Conservation (phyloP, 2,888 invertebrate species). For the Arrhopalites spinosus region DNA sequence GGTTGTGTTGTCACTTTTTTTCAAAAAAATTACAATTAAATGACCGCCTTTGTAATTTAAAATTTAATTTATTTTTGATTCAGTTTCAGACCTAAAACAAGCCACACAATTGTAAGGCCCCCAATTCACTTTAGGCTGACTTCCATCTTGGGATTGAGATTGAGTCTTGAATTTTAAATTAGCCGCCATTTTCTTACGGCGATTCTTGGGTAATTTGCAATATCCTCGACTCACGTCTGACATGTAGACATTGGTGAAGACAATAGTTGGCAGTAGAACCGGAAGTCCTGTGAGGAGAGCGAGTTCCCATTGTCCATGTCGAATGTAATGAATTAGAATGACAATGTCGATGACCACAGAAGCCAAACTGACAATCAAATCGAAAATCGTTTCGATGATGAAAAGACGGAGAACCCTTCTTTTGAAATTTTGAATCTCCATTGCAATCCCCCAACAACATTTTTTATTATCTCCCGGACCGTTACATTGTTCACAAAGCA, state of each 20-base stretch:
- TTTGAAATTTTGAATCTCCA: constrained; percentile 45
- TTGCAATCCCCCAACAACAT: constrained; percentile 47
- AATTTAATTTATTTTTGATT: too few species aligned
- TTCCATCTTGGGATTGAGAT: too few species aligned
- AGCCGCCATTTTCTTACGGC: neutral
- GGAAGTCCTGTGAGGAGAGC: constrained; percentile 47
- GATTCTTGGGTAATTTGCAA: constrained; percentile 25
- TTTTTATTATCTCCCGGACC: constrained; percentile 14
- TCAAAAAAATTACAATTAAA: too few species aligned
- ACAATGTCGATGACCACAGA: constrained; percentile 50
- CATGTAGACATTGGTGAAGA: constrained; percentile 54
- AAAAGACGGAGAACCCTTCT: constrained; percentile 37
- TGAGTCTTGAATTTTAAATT: too few species aligned
- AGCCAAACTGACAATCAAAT: constrained; percentile 42
- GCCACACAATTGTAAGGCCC: too few species aligned
- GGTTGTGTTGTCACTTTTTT: too few species aligned
- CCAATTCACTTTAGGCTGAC: too few species aligned
- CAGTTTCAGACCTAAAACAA: too few species aligned
- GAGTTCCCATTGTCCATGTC: constrained; percentile 41
- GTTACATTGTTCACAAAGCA: constrained; percentile 46
- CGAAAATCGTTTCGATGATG: constrained; percentile 48
- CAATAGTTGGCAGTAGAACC: constrained; percentile 49
- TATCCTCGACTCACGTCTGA: constrained; percentile 43
- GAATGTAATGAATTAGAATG: constrained; percentile 40
- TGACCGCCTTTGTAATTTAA: too few species aligned